Evolutionary conservation across 53 echinoderm and acorn worm genomes (phyloP).

Genomic region (Temnopleurus reevesii): DNA sequence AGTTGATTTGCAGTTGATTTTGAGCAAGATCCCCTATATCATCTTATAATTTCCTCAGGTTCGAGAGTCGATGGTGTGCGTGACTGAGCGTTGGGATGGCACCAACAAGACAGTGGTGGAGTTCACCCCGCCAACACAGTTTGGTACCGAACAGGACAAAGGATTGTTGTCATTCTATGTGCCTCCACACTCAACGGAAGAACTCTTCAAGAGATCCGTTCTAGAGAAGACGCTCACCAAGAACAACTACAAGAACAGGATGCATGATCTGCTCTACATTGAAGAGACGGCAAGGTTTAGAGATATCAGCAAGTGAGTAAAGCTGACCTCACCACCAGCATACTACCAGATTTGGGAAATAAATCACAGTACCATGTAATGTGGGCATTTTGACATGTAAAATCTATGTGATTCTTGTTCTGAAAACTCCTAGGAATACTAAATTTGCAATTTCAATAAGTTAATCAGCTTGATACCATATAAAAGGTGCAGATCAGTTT

Average conservation of each 20-base stretch:
- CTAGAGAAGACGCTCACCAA: conserved; percentile 86
- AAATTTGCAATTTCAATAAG: too few relatives aligned
- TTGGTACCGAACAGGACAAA: conserved; percentile 85
- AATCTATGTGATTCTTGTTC: too few relatives aligned
- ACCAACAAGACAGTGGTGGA: conserved; percentile 78
- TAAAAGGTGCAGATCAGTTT: too few relatives aligned
- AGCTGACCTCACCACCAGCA: too few relatives aligned
- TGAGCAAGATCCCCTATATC: too few relatives aligned
- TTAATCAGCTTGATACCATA: too few relatives aligned
- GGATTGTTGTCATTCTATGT: conserved; percentile 77
- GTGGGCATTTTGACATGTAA: too few relatives aligned
- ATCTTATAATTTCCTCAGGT: too few relatives aligned
- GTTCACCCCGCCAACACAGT: conserved; percentile 68
- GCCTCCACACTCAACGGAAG: conserved; percentile 83
- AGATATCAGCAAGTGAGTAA: conserved; percentile 91
- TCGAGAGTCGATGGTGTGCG: conserved; percentile 77
- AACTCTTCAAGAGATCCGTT: conserved; percentile 85
- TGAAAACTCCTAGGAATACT: too few relatives aligned
- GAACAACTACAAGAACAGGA: conserved; percentile 89
- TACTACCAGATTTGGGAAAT: too few relatives aligned
- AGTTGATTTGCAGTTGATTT: too few relatives aligned
- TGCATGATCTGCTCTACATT: conserved; percentile 94
- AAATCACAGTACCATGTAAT: too few relatives aligned
- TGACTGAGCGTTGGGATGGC: conserved; percentile 89
- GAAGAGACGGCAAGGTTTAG: conserved; percentile 93